Evolutionary conservation across 53 echinoderm and acorn worm species (phyloP), one percentile per base, ranked within the genome.

Genomic region (Pentamera pediparva): DNA sequence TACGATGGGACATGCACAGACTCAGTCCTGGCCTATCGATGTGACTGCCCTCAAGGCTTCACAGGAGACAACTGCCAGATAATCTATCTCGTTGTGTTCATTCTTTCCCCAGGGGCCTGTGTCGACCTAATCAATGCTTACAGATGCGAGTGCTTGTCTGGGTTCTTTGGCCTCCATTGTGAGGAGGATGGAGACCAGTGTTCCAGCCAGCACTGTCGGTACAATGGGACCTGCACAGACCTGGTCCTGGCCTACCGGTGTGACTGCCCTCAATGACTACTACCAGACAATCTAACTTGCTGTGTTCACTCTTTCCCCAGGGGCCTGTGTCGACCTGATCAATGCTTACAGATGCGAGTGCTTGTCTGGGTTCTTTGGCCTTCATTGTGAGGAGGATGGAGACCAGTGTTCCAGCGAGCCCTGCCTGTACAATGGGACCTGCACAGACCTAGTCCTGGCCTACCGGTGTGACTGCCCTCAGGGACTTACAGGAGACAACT

Each of bases 121-220:
- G 61, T 77, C 21, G 92, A 91, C 43, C 39, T 49, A 61, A 83
- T 92, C 43, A 88, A 91, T 35, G 89, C 78, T 4, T 98, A 80
- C 70, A 51, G 70, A 17, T 95, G 96, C 74, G 31, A 76, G 27
- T 95, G 96, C 43, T 49, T 36, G 0, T 36, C 58, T 1, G 81
- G 83, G 17, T 92, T 86, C 77, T 87, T 87, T 64, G 87, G 92
- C 4, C 81, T 62, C 29, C 63, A 82, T 43, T 92, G 92, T 76
- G 65, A 88, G 76, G 50, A 76, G 19, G 92, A 92, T 24, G 92
- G 92, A 22, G 67, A 92, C 56, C 86, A 92, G 36, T 92, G 92
- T 74, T 37, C 32, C 52, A 92, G 89, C 47, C 50, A 18, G 11
- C 92, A 89, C 12, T 92, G 92, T 62, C 47, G 37, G 33, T 86